phyloP scores from a whole-genome alignment of 2,888 invertebrate genomes.

The Dyspetes luteomarginatus region DNA sequence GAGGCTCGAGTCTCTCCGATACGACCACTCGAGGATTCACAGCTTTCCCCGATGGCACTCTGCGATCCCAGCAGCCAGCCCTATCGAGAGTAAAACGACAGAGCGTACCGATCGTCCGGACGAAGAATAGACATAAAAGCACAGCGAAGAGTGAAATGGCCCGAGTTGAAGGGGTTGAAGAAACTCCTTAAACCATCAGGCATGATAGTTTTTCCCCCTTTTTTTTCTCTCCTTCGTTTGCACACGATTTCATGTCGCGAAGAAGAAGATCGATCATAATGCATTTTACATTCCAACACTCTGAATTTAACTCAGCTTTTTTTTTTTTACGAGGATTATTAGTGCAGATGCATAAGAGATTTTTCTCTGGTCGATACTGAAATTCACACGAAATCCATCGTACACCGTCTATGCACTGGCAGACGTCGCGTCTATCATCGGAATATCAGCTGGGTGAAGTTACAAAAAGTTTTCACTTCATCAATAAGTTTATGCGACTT shows the following conservation, averaged over 20 bases:
- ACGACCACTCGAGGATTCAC: conserved; percentile 63
- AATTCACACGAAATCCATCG: too few species aligned
- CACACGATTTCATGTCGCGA: conserved; percentile 45
- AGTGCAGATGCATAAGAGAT: too few species aligned
- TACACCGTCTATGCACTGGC: too few species aligned
- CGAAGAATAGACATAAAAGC: conserved; percentile 6
- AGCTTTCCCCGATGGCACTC: conserved; percentile 34
- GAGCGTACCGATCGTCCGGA: neutral
- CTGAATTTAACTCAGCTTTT: neutral
- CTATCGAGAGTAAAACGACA: neutral
- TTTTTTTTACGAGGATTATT: too few species aligned
- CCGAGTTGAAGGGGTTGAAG: neutral
- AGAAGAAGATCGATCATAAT: conserved; percentile 25
- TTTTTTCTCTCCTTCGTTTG: conserved; percentile 53
- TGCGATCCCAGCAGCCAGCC: conserved; percentile 20
- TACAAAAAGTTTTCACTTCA: too few species aligned
- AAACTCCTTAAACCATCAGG: conserved; percentile 26
- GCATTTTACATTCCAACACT: conserved; percentile 27
- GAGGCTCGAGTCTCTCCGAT: conserved; percentile 58
- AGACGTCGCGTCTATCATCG: too few species aligned
- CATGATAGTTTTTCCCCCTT: conserved; percentile 27
- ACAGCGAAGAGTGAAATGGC: conserved; percentile 1
- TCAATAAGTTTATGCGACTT: too few species aligned
- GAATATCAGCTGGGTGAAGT: too few species aligned
- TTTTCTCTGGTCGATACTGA: too few species aligned